These are phyloP conservation scores for Merops nubicus DNA, from an alignment of 2,113 vertebrate genomes.

Conservation along the genomic window DNA sequence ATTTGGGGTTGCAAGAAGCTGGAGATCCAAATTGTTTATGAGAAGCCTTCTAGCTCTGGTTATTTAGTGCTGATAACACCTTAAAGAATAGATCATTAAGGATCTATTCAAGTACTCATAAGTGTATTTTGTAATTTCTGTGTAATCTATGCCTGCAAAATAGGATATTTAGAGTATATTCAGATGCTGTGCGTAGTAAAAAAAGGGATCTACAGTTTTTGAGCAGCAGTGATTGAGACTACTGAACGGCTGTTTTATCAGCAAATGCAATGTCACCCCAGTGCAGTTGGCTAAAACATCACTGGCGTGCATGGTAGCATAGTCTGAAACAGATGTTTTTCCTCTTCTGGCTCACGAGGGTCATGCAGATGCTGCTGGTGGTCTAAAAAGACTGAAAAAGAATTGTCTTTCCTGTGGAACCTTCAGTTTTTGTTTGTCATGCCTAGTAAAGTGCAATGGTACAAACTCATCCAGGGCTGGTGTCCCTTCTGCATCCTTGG, in stretches of 20 bases:
- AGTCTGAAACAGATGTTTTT: not conserved
- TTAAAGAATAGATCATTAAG: no score
- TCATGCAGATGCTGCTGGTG: not conserved
- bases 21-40: not conserved
- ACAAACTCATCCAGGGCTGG: not conserved
- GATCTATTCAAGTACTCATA: not conserved
- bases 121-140: not conserved
- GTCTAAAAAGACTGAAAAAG: not conserved
- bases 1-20: not conserved
- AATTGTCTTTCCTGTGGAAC: not conserved
- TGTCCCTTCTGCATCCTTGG: not conserved
- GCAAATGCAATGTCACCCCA: fast-evolving
- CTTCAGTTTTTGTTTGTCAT: not conserved
- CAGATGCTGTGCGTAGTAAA: not conserved
- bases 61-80: not conserved
- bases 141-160: not conserved
- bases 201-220: not conserved
- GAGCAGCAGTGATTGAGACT: not conserved
- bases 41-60: not conserved
- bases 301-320: not conserved
- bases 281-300: not conserved
- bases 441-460: fast-evolving
- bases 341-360: not conserved
- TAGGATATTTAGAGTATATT: not conserved
- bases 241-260: not conserved